These are phyloP conservation scores for Acrossocheilus fasciatus DNA, from an alignment of 2,797 vertebrate genomes.

Conservation along the genomic window DNA sequence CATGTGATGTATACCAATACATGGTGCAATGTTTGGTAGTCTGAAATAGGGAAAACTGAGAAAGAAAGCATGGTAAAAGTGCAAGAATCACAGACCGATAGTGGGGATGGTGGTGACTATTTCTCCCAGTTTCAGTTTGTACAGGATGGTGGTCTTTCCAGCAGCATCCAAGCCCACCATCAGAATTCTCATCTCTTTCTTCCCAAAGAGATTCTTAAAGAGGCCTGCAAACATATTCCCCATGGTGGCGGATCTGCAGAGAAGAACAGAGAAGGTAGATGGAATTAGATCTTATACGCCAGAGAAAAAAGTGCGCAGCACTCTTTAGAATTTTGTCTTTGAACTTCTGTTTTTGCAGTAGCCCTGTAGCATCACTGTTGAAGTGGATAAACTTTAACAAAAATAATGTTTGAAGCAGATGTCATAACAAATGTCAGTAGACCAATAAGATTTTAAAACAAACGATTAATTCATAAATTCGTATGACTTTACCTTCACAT, in stretches of 20 bases:
- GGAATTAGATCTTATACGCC: not conserved
- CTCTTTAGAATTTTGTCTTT: not conserved
- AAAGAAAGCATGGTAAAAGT: not conserved
- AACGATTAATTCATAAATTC: not conserved
- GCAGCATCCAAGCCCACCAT: slow-evolving; percentile 88
- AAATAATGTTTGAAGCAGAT: not conserved
- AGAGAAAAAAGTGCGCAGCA: not conserved
- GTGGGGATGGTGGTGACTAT: slow-evolving; percentile 87
- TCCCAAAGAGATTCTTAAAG: slow-evolving; percentile 79
- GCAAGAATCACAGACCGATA: slow-evolving; percentile 73
- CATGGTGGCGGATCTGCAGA: slow-evolving; percentile 76
- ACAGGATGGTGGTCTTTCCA: slow-evolving; percentile 87
- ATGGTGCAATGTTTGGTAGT: not conserved
- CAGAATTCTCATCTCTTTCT: slow-evolving; percentile 89
- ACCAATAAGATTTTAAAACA: not conserved
- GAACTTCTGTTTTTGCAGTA: not conserved
- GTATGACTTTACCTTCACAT: not conserved
- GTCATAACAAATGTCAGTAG: no score
- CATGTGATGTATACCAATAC: not conserved
- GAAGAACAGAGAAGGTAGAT: not conserved
- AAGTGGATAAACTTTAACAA: not conserved
- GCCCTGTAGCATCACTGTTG: not conserved
- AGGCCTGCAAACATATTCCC: slow-evolving; percentile 76
- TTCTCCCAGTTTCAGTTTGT: slow-evolving; percentile 87
- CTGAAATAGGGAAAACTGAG: not conserved